Conservation (phyloP, 2,113 vertebrate genomes). For the Nansenia antarctica region DNA sequence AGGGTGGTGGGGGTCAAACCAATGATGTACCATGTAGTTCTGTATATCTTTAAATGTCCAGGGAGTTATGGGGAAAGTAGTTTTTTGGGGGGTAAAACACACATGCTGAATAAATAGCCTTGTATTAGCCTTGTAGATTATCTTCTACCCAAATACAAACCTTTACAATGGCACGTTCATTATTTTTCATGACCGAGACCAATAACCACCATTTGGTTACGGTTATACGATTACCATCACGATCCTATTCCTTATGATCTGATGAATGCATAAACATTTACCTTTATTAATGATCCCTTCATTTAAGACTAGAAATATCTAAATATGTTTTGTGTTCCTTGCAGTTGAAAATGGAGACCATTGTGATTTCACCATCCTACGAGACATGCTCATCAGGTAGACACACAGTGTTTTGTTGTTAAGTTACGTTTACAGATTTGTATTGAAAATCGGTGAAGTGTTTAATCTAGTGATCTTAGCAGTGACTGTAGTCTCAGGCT, state of each 20-base stretch:
- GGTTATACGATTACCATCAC: too few species aligned
- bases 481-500: not conserved
- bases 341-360: conserved; percentile 97
- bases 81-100: not conserved
- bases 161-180: too few species aligned
- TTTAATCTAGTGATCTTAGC: not conserved
- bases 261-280: too few species aligned
- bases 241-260: too few species aligned
- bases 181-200: too few species aligned
- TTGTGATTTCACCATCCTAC: conserved; percentile 98
- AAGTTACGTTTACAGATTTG: not conserved
- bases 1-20: too few species aligned
- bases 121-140: too few species aligned
- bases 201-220: too few species aligned
- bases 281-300: too few species aligned
- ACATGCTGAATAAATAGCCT: not conserved
- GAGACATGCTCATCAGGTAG: conserved; percentile 99
- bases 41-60: too few species aligned
- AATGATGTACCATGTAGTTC: too few species aligned
- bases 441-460: not conserved
- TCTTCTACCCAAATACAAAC: too few species aligned
- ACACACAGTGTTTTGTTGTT: not conserved
- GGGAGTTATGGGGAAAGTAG: not conserved
- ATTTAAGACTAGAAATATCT: not conserved
- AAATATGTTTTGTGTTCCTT: conserved; percentile 23